Evolutionary conservation across 53 echinoderm and acorn worm genomes (phyloP), one percentile per base, ranked within the genome.

Genomic region (Luidia sarsii): DNA sequence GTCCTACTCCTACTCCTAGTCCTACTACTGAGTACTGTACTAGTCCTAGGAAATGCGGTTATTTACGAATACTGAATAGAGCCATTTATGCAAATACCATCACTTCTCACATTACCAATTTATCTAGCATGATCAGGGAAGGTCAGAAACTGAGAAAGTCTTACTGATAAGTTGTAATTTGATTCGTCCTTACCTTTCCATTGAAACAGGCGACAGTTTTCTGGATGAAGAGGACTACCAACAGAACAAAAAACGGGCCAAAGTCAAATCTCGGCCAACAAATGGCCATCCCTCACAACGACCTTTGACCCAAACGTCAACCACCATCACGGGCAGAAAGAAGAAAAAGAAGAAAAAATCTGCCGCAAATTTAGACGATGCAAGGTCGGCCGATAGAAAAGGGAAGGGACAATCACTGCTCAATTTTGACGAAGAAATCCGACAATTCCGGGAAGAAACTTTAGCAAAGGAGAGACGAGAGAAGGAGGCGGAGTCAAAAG

Each of bases 181-280:
- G n/a, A n/a, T n/a, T n/a, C n/a, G n/a, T n/a, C n/a, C n/a, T n/a
- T n/a, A n/a, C n/a, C n/a, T n/a, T n/a, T n/a, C n/a, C n/a, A n/a
- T n/a, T n/a, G n/a, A n/a, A n/a, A 50, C 69, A 90, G 90, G 90
- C 13, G 86, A 90, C 33, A 82, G 82, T 61, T 80, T 87, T 10
- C 70, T 87, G 20, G 87, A 79, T 14, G 81, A 85, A 2, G 64
- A 77, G 8, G 22, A 62, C 57, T 38, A 71, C 23, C n/a, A n/a
- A n/a, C n/a, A n/a, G n/a, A n/a, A n/a, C n/a, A n/a, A n/a, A n/a
- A 80, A 86, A 56, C 67, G 43, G 46, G 62, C 24, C 35, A 87
- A 56, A 54, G 64, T 59, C n/a, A 83, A 68, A 39, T 27, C 16
- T n/a, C n/a, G n/a, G n/a, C n/a, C n/a, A n/a, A n/a, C 41, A 33